Percentiles rank a stretch among this genome's conserved stretches.
These are phyloP conservation scores for Drosophila hydei DNA, from an alignment of 1,140 invertebrate genomes.

Conservation along the genomic window DNA sequence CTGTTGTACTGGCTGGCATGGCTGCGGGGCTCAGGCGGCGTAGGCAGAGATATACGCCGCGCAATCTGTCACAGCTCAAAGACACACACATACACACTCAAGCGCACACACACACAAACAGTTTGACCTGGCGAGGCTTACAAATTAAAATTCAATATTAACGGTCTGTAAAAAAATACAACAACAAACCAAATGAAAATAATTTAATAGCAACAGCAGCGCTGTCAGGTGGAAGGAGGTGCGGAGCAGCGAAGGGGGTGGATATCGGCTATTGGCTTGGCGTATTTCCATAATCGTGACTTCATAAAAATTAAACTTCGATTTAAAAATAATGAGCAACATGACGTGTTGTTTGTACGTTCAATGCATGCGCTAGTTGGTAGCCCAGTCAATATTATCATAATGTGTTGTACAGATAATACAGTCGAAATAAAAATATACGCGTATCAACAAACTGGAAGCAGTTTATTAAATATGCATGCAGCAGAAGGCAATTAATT, in stretches of 20 bases:
- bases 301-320: constrained; percentile 83
- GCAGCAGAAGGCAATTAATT: constrained; percentile 16
- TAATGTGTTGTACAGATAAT: constrained; percentile 40
- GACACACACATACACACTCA: constrained; percentile 51
- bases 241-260: neutral
- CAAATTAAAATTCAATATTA: constrained; percentile 84
- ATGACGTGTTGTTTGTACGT: constrained; percentile 47
- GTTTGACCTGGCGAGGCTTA: constrained; percentile 63
- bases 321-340: constrained; percentile 79
- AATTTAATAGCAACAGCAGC: constrained; percentile 67
- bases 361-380: neutral
- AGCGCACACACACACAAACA: constrained; percentile 37
- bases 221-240: neutral
- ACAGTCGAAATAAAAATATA: constrained; percentile 19
- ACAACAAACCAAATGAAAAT: constrained; percentile 64
- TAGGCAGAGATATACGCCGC: constrained; percentile 35
- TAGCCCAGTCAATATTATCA: constrained; percentile 17
- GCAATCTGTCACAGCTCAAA: constrained; percentile 77
- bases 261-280: constrained; percentile 9
- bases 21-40: neutral
- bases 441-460: neutral
- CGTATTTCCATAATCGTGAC: constrained; percentile 83
- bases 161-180: constrained; percentile 56
- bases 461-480: constrained; percentile 33
- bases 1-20: constrained; percentile 56